Evolutionary conservation across 2,113 vertebrate species (phyloP).

Genomic region (Uropsilus gracilis): DNA sequence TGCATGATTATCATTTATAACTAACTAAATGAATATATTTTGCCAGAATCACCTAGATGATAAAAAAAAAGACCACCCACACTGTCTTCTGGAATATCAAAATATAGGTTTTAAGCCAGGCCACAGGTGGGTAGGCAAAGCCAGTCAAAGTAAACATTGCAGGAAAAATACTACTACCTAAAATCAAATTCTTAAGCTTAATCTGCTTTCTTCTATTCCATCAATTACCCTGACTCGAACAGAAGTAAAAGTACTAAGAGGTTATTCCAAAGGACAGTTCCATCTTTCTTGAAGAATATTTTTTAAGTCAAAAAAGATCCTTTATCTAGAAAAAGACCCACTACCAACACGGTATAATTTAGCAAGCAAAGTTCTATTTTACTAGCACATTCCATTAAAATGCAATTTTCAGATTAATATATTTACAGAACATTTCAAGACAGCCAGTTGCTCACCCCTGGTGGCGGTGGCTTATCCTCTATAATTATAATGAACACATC

Average conservation of each 20-base stretch:
- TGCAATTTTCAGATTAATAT: conserved; percentile 72
- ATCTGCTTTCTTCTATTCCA: neutral
- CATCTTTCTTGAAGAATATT: neutral
- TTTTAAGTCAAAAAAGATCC: neutral
- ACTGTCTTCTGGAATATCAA: neutral
- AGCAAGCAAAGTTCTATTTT: conserved; percentile 48
- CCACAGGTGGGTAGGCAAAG: too few species aligned
- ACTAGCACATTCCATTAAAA: conserved; percentile 65
- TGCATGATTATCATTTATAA: neutral
- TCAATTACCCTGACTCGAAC: neutral
- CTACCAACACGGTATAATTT: conserved; percentile 62
- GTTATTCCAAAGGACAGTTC: conserved; percentile 10
- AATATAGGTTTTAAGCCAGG: neutral
- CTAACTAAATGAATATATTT: neutral
- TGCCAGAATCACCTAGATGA: neutral
- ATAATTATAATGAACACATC: neutral
- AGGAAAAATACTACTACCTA: neutral
- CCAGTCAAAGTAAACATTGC: neutral
- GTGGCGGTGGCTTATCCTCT: neutral
- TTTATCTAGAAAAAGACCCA: conserved; percentile 53
- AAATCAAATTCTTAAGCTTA: conserved; percentile 38
- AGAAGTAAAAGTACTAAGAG: neutral
- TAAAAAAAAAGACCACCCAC: neutral
- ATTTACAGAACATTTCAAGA: conserved; percentile 60
- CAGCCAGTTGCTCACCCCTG: conserved; percentile 55